Conservation (phyloP, 2,797 vertebrate species). For the Neoniphon sammara region DNA sequence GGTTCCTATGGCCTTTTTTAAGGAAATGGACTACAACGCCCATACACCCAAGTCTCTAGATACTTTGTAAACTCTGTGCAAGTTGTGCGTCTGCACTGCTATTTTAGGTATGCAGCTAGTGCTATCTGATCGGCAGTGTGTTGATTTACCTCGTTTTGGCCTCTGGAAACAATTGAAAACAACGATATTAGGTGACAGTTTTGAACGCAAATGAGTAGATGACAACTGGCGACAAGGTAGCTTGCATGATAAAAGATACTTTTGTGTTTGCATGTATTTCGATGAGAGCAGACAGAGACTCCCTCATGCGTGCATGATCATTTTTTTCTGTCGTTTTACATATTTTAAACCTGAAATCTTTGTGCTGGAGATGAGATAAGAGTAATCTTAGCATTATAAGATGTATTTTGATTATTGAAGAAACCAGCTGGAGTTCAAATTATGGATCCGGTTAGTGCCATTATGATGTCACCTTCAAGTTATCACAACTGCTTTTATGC, state of each 20-base stretch:
- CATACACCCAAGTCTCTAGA: constrained; percentile 76
- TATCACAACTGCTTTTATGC: constrained; percentile 1
- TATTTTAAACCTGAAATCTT: constrained; percentile 12
- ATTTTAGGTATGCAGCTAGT: constrained; percentile 81
- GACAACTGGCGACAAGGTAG: constrained; percentile 46
- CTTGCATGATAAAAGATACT: constrained; percentile 18
- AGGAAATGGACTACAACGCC: constrained; percentile 83
- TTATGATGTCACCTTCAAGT: constrained; percentile 58
- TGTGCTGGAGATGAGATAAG: not conserved
- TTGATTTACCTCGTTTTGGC: constrained; percentile 44
- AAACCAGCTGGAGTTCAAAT: not conserved
- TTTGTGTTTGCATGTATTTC: constrained; percentile 52
- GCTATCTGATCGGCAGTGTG: constrained; percentile 65
- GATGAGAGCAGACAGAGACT: constrained; percentile 59
- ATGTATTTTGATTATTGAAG: not conserved
- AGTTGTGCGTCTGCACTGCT: constrained; percentile 83
- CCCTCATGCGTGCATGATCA: constrained; percentile 46
- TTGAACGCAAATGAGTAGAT: constrained; percentile 12
- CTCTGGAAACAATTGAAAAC: constrained; percentile 18
- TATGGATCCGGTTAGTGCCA: constrained; percentile 23
- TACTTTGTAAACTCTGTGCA: constrained; percentile 89
- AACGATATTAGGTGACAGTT: constrained; percentile 30
- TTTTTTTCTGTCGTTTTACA: constrained; percentile 32
- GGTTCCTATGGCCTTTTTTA: constrained; percentile 12
- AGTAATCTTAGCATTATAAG: not conserved